Evolutionary conservation across 1,140 invertebrate species (phyloP).

Genomic region (Drosophila tani): DNA sequence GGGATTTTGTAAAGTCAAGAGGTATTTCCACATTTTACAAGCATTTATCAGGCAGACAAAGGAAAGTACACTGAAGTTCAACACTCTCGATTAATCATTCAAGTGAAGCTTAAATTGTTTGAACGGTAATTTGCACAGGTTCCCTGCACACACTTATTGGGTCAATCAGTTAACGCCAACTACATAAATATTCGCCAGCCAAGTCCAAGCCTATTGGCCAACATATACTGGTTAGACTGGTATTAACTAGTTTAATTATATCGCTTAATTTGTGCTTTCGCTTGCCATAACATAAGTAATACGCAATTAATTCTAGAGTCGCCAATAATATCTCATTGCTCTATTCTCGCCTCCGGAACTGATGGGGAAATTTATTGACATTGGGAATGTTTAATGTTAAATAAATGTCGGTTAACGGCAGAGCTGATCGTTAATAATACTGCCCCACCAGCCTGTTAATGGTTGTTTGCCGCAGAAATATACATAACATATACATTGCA

Average conservation of each 20-base stretch:
- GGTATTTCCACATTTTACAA: constrained; percentile 22
- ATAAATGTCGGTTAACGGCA: constrained; percentile 21
- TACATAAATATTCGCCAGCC: constrained; percentile 1
- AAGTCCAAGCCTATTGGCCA: constrained; percentile 7
- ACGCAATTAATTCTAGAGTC: constrained; percentile 39
- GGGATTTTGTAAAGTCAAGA: constrained; percentile 21
- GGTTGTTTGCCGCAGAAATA: constrained; percentile 36
- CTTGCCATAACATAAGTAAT: constrained; percentile 31
- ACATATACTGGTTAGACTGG: constrained; percentile 11
- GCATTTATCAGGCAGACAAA: constrained; percentile 14
- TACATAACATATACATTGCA: constrained; percentile 28
- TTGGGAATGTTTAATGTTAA: constrained; percentile 29
- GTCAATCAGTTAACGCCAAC: constrained; percentile 14
- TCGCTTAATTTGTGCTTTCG: constrained; percentile 42
- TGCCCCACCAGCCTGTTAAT: constrained; percentile 26
- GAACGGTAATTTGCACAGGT: constrained; percentile 13
- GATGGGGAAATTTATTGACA: constrained; percentile 19
- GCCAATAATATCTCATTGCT: constrained; percentile 31
- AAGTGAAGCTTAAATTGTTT: constrained; percentile 12
- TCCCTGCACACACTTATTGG: constrained; percentile 7
- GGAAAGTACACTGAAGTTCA: constrained; percentile 4
- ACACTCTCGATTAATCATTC: not conserved
- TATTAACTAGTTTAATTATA: constrained; percentile 33
- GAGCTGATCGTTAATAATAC: constrained; percentile 42
- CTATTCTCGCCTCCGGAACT: constrained; percentile 4